These are phyloP conservation scores for Erythrolamprus reginae DNA, from an alignment of 2,113 vertebrate genomes.

Conservation along the genomic window DNA sequence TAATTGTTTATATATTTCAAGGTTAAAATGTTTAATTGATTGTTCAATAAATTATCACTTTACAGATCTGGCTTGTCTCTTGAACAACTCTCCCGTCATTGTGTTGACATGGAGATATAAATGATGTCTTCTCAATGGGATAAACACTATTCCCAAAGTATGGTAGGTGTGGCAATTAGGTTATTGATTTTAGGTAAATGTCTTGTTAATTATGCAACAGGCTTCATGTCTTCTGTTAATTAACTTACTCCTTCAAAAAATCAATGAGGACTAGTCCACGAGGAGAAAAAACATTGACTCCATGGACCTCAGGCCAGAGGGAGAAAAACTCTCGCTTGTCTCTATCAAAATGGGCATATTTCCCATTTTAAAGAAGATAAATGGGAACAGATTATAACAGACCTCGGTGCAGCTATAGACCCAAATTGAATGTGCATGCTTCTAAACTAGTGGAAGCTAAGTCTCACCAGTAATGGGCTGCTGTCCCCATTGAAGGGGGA, in stretches of 20 bases:
- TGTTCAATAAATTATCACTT: conserved; percentile 79
- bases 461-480: neutral
- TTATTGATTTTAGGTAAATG: conserved; percentile 85
- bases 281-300: conserved; percentile 57
- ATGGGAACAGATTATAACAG: neutral
- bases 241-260: conserved; percentile 75
- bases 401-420: neutral
- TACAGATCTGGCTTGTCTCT: conserved; percentile 70
- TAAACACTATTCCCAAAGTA: conserved; percentile 66
- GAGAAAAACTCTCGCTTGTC: conserved; percentile 2
- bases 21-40: conserved; percentile 72
- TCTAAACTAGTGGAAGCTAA: neutral
- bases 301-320: neutral
- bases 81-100: conserved; percentile 71
- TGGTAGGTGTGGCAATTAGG: conserved; percentile 80
- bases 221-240: conserved; percentile 76
- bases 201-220: conserved; percentile 82
- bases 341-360: conserved; percentile 3
- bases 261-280: conserved; percentile 70
- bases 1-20: conserved; percentile 63
- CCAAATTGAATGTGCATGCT: conserved; percentile 8
- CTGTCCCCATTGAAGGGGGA: too few relatives aligned
- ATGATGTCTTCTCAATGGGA: conserved; percentile 72
- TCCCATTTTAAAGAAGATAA: neutral
- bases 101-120: conserved; percentile 74